Conservation (phyloP, 2,888 invertebrate genomes). For the Nysson spinosus region DNA sequence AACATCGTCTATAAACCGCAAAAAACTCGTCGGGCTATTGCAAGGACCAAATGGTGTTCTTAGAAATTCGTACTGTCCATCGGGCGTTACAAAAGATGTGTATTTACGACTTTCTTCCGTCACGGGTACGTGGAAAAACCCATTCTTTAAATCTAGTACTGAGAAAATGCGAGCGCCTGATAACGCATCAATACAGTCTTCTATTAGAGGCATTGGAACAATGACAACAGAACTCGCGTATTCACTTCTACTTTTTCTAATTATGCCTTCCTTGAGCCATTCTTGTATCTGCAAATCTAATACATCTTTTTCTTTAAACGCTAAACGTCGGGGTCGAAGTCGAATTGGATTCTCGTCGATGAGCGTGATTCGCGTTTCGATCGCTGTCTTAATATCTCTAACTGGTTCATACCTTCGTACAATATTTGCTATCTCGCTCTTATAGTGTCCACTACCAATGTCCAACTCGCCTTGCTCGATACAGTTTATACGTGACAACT, state of each 20-base stretch:
- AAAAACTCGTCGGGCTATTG: too few relatives aligned
- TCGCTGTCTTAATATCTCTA: not conserved
- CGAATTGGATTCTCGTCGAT: constrained; percentile 28
- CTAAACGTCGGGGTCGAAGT: constrained; percentile 28
- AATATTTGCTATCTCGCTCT: not conserved
- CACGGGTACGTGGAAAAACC: too few relatives aligned
- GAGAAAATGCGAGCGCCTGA: too few relatives aligned
- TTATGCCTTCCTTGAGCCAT: too few relatives aligned
- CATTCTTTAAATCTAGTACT: too few relatives aligned
- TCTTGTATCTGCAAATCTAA: constrained; percentile 30
- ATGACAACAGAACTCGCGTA: not conserved
- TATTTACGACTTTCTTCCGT: too few relatives aligned
- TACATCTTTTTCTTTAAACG: constrained; percentile 26
- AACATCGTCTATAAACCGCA: too few relatives aligned
- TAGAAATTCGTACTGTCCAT: too few relatives aligned
- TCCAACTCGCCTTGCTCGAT: constrained; percentile 1
- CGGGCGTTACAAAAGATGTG: too few relatives aligned
- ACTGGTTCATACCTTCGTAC: not conserved
- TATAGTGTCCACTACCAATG: not conserved
- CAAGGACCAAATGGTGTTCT: too few relatives aligned
- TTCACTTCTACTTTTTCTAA: not conserved
- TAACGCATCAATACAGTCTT: too few relatives aligned
- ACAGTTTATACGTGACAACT: not conserved
- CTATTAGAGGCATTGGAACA: not conserved
- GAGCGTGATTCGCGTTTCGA: constrained; percentile 36